These are phyloP conservation scores for Plumapathes pennacea DNA, from an alignment of 92 coral and sea anemone species.

Conservation along the genomic window DNA sequence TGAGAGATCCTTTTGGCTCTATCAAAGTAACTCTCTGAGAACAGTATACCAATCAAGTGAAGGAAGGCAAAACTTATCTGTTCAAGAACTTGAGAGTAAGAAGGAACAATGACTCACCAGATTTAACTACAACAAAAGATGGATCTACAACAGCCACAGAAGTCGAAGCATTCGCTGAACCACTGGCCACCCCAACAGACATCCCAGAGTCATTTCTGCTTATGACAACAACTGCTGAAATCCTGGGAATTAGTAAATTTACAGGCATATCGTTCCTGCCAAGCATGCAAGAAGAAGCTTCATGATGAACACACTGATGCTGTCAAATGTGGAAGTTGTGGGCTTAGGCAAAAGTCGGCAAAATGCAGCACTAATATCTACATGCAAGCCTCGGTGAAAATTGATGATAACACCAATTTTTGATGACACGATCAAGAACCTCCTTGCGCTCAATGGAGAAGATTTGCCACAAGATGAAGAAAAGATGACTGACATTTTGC, in stretches of 20 bases:
- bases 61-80: neutral
- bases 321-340: slow-evolving; percentile 1
- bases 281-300: neutral
- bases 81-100: neutral
- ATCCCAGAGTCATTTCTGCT: slow-evolving; percentile 2
- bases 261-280: no score
- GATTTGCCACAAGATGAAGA: no score
- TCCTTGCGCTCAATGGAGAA: no score
- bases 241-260: slow-evolving; percentile 1
- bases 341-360: slow-evolving; percentile 2
- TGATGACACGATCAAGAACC: no score
- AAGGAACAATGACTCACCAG: neutral
- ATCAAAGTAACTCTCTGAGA: neutral
- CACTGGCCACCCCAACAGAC: slow-evolving; percentile 5
- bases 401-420: neutral
- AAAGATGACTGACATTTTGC: no score
- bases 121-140: neutral
- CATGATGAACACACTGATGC: neutral
- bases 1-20: neutral
- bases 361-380: slow-evolving; percentile 2
- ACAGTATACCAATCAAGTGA: neutral
- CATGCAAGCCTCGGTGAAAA: slow-evolving; percentile 1
- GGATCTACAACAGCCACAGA: neutral
- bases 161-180: neutral
- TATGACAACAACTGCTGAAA: slow-evolving; percentile 5